Evolutionary conservation across 2,113 vertebrate species (phyloP), one percentile per base, ranked within the genome.

Genomic region (Alouatta palliata): DNA sequence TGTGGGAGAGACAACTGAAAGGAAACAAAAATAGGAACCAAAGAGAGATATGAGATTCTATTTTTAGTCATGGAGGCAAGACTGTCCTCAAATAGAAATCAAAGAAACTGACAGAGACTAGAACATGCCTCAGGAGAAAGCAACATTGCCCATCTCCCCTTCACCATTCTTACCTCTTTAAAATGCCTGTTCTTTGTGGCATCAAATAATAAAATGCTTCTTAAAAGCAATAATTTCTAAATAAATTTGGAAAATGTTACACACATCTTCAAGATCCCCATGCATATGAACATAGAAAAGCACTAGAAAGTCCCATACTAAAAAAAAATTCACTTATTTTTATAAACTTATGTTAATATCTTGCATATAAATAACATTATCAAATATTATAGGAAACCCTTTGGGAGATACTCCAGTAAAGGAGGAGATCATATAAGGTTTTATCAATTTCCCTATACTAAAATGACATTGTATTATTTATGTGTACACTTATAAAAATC

Each of bases 221-320:
- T 82, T 23, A 70, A 81, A 96, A 58, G 12, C 9, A 81, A 75
- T 43, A 58, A 45, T 80, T 91, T 94, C 54, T 81, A 30, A 97
- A 47, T 49, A 47, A 80, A 16, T 90, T 77, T 90, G 52, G 56
- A 80, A 91, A 96, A 80, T 49, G 14, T 54, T 43, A 45, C 30
- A 68, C 5, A 40, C 1, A 7, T 54, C 37, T 32, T 83, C 19
- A 90, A 92, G 45, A 82, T 83, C 1, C 17, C 20, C 1, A 23
- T 56, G 32, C 2, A 45, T 30, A 70, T 43, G 64, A 71, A 88
- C 25, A 47, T 6, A 68, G 40, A 30, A 89, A 73, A 88, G 52
- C 9, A 80, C 9, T 68, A 21, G 79, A 70, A 71, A 40, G 2
- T 61, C 6, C 6, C 14, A 71, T 54, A 85, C 1, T 73, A 91